Percentiles rank a stretch among this genome's conserved stretches.
Evolutionary conservation across 2,888 invertebrate genomes (phyloP).

Genomic region (Drosophila tripunctata): DNA sequence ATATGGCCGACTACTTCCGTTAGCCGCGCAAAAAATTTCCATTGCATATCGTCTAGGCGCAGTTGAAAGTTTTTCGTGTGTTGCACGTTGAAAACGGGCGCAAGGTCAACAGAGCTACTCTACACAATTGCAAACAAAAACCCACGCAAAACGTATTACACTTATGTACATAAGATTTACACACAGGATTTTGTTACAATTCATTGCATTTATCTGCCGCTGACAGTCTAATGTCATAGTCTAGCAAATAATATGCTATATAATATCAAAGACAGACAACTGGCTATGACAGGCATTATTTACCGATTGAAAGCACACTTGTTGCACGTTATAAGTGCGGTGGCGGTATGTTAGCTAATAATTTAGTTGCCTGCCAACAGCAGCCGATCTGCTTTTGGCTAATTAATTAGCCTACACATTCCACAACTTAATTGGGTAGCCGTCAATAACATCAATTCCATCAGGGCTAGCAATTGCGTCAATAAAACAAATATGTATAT

Average conservation of each 20-base stretch:
- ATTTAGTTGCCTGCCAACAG: conserved; percentile 1
- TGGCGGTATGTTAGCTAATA: not conserved
- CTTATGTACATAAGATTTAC: conserved; percentile 4
- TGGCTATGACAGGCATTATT: conserved; percentile 48
- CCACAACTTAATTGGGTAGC: conserved; percentile 42
- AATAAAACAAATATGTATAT: conserved; percentile 43
- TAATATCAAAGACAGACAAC: conserved; percentile 18
- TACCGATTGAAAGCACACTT: conserved; percentile 24
- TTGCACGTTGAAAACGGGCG: conserved; percentile 47
- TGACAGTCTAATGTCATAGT: conserved; percentile 15
- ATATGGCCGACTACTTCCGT: conserved; percentile 53
- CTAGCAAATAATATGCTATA: conserved; percentile 14
- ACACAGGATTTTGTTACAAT: not conserved
- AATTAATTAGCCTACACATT: conserved; percentile 43
- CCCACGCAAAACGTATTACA: conserved; percentile 2
- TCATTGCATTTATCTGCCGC: not conserved
- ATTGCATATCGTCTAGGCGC: conserved; percentile 67
- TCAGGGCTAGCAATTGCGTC: conserved; percentile 26
- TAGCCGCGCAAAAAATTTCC: conserved; percentile 41
- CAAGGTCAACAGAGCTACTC: conserved; percentile 45
- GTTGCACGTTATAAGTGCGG: conserved; percentile 36
- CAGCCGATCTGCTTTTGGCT: not conserved
- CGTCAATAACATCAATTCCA: conserved; percentile 39
- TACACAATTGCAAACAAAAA: not conserved
- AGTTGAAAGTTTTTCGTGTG: conserved; percentile 23